Conservation (phyloP, 2,797 vertebrate genomes). For the Sitta carolinensis region DNA sequence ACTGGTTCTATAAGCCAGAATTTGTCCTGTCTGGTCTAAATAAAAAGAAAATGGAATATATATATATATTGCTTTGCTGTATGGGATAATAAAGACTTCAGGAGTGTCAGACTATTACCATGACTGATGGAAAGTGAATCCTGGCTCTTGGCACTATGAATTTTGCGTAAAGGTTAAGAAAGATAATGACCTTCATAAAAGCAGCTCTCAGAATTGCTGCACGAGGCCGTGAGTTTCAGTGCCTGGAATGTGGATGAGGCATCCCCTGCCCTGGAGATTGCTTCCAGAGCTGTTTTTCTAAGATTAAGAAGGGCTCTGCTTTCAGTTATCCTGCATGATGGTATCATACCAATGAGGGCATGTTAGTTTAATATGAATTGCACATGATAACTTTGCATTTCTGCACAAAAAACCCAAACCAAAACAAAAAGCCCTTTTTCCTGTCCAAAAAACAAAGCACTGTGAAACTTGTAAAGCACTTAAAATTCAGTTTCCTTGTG, state of each 20-base stretch:
- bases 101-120: not conserved
- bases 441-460: not conserved
- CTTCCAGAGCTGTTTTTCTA: not conserved
- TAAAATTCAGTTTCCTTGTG: not conserved
- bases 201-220: not conserved
- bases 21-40: not conserved
- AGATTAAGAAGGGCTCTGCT: constrained; percentile 19
- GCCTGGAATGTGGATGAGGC: constrained; percentile 49
- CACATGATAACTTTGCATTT: not conserved
- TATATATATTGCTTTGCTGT: not conserved
- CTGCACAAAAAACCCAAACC: not conserved
- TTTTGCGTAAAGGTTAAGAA: constrained; percentile 53
- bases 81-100: not conserved
- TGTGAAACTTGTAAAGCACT: not conserved
- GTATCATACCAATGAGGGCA: not conserved
- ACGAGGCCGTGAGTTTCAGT: not conserved
- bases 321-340: not conserved
- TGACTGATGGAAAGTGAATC: constrained; percentile 7
- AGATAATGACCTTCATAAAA: constrained; percentile 47
- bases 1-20: not conserved
- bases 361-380: not conserved
- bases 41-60: not conserved
- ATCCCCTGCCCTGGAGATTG: constrained; percentile 7
- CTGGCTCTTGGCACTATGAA: not conserved
- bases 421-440: not conserved